Conservation (phyloP, 2,113 vertebrate species). For the Spea bombifrons region DNA sequence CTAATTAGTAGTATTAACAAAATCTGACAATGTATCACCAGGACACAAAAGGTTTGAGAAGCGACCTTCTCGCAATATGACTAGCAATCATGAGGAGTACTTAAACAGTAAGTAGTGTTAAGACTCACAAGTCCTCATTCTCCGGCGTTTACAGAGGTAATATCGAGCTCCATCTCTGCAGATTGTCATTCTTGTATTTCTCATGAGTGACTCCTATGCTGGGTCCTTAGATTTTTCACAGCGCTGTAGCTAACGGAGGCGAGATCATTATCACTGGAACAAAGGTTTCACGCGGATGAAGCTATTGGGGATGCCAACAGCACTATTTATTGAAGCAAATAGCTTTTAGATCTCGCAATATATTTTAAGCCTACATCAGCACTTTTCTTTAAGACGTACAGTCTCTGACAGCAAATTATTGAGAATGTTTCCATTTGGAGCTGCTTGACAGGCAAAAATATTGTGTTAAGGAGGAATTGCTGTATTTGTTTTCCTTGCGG, state of each 20-base stretch:
- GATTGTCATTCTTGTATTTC: slow-evolving; percentile 36
- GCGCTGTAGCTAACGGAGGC: slow-evolving; percentile 36
- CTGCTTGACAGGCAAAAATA: slow-evolving; percentile 16
- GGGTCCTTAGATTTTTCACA: slow-evolving; percentile 41
- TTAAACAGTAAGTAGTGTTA: slow-evolving; percentile 1
- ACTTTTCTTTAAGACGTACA: slow-evolving; percentile 30
- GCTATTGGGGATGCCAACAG: slow-evolving; percentile 21
- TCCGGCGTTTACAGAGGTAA: slow-evolving; percentile 37
- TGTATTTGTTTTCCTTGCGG: background rate
- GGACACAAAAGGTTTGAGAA: background rate
- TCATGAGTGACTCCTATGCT: slow-evolving; percentile 27
- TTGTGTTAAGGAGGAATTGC: slow-evolving; percentile 19
- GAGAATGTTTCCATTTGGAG: slow-evolving; percentile 24
- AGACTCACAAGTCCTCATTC: slow-evolving; percentile 23
- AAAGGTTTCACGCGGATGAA: slow-evolving; percentile 37
- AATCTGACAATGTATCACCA: background rate
- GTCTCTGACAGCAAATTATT: slow-evolving; percentile 37
- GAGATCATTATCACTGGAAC: slow-evolving; percentile 46
- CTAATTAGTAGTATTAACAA: background rate
- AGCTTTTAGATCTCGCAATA: slow-evolving; percentile 30
- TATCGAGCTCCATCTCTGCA: slow-evolving; percentile 25
- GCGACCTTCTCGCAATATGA: background rate
- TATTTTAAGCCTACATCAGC: slow-evolving; percentile 40
- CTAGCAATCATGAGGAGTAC: background rate
- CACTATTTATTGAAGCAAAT: slow-evolving; percentile 42